Percentiles rank a stretch among this genome's conserved stretches.
Conservation (phyloP, 2,888 invertebrate species). For the Caenorhabditis wallacei region DNA sequence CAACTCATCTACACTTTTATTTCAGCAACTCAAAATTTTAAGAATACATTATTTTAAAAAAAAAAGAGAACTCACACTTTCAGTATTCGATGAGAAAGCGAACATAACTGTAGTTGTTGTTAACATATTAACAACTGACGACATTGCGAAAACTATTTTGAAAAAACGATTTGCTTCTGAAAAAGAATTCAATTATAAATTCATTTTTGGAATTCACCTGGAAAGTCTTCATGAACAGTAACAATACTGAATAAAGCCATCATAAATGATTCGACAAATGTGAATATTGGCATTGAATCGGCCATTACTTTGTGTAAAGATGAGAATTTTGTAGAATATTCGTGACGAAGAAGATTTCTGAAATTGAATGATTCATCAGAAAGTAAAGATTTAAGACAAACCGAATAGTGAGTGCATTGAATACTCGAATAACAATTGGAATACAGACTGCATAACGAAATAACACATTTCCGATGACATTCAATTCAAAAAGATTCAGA, state of each 20-base stretch:
- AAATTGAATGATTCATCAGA: neutral
- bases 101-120: slow-evolving; percentile 65
- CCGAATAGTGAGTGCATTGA: slow-evolving; percentile 72
- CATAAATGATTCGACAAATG: slow-evolving; percentile 71
- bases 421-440: slow-evolving; percentile 76
- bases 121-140: slow-evolving; percentile 77
- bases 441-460: slow-evolving; percentile 78
- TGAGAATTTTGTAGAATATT: slow-evolving; percentile 50
- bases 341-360: slow-evolving; percentile 62
- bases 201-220: slow-evolving; percentile 63
- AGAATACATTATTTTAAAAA: too few species aligned
- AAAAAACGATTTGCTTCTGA: slow-evolving; percentile 77
- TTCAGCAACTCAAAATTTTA: too few species aligned
- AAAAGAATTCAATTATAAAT: slow-evolving; percentile 25
- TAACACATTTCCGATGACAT: slow-evolving; percentile 75
- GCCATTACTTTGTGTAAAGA: slow-evolving; percentile 59
- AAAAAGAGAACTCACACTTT: slow-evolving; percentile 27
- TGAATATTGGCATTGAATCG: slow-evolving; percentile 70
- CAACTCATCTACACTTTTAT: too few species aligned
- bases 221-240: slow-evolving; percentile 81
- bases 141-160: slow-evolving; percentile 76
- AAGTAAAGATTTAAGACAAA: slow-evolving; percentile 4
- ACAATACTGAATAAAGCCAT: slow-evolving; percentile 79
- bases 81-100: slow-evolving; percentile 47
- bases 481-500: slow-evolving; percentile 71